Evolutionary conservation across 2,888 invertebrate genomes (phyloP).

Genomic region (Scrobipalpa costella): DNA sequence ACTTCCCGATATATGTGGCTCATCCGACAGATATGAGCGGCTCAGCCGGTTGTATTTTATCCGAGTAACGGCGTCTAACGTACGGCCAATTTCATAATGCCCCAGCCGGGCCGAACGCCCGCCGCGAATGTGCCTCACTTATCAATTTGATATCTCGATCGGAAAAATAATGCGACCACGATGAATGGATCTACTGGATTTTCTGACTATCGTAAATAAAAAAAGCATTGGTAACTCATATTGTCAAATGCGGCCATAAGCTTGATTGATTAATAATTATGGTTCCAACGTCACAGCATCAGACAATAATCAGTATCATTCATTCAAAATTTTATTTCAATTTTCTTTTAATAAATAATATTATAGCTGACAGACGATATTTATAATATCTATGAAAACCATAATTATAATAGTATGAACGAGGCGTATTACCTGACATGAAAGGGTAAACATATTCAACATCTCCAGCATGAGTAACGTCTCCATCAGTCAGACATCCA

Average conservation of each 20-base stretch:
- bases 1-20: slow-evolving; percentile 37
- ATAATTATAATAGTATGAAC: neutral
- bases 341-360: too few relatives aligned
- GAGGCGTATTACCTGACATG: neutral
- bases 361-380: neutral
- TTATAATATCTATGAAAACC: too few relatives aligned
- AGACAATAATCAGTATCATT: too few relatives aligned
- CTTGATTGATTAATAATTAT: too few relatives aligned
- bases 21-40: slow-evolving; percentile 76
- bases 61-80: slow-evolving; percentile 78
- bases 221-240: neutral
- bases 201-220: neutral
- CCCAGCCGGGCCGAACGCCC: slow-evolving; percentile 52
- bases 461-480: slow-evolving; percentile 1
- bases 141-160: slow-evolving; percentile 80
- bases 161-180: slow-evolving; percentile 71
- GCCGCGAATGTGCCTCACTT: slow-evolving; percentile 75
- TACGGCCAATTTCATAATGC: slow-evolving; percentile 82
- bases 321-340: too few relatives aligned
- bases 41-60: slow-evolving; percentile 78
- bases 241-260: neutral
- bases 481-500: slow-evolving; percentile 18
- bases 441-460: slow-evolving; percentile 5
- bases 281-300: too few relatives aligned
- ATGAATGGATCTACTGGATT: slow-evolving; percentile 34